A percentile compares a stretch with the other conserved stretches of the same genome.
Conservation (phyloP, 2,888 invertebrate genomes). For the Euzetes globulus region DNA sequence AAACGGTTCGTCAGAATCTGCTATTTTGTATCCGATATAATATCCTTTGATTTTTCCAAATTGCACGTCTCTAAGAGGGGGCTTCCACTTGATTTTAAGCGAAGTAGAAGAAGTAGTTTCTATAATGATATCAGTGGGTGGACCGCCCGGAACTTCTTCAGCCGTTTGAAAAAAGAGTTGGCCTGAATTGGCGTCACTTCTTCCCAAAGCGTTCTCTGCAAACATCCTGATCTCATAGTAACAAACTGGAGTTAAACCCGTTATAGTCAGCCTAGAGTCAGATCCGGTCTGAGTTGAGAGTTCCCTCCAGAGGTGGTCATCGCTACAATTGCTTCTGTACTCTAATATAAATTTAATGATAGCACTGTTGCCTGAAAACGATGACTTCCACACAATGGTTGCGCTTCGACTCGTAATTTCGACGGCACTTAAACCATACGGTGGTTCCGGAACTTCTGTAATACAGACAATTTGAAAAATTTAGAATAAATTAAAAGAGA, state of each 20-base stretch:
- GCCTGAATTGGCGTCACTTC: constrained; percentile 44
- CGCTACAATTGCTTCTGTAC: constrained; percentile 43
- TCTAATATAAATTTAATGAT: constrained; percentile 28
- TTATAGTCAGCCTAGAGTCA: background rate
- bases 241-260: constrained; percentile 46
- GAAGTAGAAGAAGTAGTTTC: constrained; percentile 37
- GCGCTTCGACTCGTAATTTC: constrained; percentile 45
- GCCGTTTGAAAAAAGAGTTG: constrained; percentile 45
- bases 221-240: constrained; percentile 46
- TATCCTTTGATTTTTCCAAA: constrained; percentile 49
- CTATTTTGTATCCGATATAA: constrained; percentile 47
- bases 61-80: constrained; percentile 45
- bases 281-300: background rate
- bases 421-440: constrained; percentile 44
- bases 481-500: background rate
- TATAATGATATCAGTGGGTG: constrained; percentile 34
- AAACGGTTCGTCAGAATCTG: constrained; percentile 39
- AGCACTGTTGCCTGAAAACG: constrained; percentile 48
- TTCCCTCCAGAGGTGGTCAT: constrained; percentile 43
- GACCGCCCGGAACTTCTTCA: constrained; percentile 44
- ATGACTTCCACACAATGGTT: constrained; percentile 46
- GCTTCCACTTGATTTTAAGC: constrained; percentile 39
- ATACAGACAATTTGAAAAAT: background rate
- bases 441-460: constrained; percentile 48
- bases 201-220: constrained; percentile 48